These are phyloP conservation scores for Actinia equina DNA, from an alignment of 64 coral and sea anemone species.

Conservation along the genomic window DNA sequence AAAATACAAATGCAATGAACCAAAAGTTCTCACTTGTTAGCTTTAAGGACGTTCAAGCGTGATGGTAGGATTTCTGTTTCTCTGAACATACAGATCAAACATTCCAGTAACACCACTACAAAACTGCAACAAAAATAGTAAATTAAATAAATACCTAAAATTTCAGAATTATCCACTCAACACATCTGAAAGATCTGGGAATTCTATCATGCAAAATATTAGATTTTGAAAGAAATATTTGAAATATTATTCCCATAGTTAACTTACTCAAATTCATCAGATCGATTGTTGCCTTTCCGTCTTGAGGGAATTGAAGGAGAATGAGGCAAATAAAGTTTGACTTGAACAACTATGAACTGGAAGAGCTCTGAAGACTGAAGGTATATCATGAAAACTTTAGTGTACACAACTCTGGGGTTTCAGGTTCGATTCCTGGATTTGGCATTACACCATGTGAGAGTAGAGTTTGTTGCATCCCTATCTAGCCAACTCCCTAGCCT, in stretches of 20 bases:
- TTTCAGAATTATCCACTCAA: no score
- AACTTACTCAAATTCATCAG: slow-evolving; percentile 97
- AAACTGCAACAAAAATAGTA: slow-evolving; percentile 41
- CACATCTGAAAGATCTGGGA: no score
- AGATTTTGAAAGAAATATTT: no score
- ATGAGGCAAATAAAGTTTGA: slow-evolving; percentile 59
- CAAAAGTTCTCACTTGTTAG: slow-evolving; percentile 63
- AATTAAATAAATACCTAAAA: not conserved
- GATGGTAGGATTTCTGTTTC: slow-evolving; percentile 80
- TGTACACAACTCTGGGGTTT: no score
- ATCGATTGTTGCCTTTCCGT: slow-evolving; percentile 61
- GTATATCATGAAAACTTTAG: not conserved
- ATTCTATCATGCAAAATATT: no score
- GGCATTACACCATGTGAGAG: no score
- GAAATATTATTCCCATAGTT: not conserved
- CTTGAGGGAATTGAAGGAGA: slow-evolving; percentile 23
- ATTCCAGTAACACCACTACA: slow-evolving; percentile 78
- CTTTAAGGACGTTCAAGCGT: slow-evolving; percentile 65
- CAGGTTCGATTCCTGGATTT: no score
- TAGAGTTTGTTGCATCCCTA: no score
- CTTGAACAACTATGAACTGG: slow-evolving; percentile 74
- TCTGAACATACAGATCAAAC: slow-evolving; percentile 76
- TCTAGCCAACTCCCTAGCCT: no score
- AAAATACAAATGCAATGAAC: not conserved
- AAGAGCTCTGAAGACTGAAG: slow-evolving; percentile 92